phyloP scores from a whole-genome alignment of 2,888 invertebrate species.

The Ormyrus labotus region DNA sequence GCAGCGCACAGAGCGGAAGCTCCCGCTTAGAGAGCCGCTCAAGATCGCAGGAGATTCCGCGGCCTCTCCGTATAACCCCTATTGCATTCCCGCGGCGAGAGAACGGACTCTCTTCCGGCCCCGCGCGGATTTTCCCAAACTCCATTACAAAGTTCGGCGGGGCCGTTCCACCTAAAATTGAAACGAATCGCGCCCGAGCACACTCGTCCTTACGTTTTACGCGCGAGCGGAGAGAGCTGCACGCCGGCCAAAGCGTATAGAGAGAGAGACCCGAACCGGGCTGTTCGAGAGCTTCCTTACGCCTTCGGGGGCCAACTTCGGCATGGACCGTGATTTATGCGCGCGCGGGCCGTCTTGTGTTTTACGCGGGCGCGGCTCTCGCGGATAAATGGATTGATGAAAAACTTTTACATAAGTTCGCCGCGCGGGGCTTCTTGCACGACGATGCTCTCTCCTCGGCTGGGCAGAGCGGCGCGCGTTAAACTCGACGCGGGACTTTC shows the following conservation, averaged over 20 bases:
- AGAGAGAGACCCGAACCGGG: background rate
- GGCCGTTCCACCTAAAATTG: constrained; percentile 59
- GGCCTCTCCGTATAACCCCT: too few species aligned
- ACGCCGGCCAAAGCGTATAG: background rate
- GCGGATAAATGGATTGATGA: constrained; percentile 53
- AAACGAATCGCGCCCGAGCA: constrained; percentile 59
- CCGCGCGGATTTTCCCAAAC: constrained; percentile 51
- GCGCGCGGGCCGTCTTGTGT: constrained; percentile 28
- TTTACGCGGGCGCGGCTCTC: constrained; percentile 21
- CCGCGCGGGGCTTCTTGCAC: constrained; percentile 12
- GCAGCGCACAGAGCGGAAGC: background rate
- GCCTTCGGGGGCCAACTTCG: constrained; percentile 38
- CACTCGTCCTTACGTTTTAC: constrained; percentile 50
- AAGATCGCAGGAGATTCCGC: background rate
- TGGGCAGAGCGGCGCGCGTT: background rate
- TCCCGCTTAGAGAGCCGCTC: too few species aligned
- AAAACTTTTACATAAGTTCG: constrained; percentile 55
- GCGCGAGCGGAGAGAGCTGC: background rate
- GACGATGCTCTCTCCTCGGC: background rate
- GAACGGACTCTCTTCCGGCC: constrained; percentile 52
- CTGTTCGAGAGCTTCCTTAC: constrained; percentile 24
- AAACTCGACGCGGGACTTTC: constrained; percentile 20
- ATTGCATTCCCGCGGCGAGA: background rate
- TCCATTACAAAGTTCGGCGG: constrained; percentile 60
- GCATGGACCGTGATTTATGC: constrained; percentile 52